Percentiles rank a stretch among this genome's conserved stretches.
Evolutionary conservation across 2,113 vertebrate genomes (phyloP).

Genomic region (Casuarius casuarius): DNA sequence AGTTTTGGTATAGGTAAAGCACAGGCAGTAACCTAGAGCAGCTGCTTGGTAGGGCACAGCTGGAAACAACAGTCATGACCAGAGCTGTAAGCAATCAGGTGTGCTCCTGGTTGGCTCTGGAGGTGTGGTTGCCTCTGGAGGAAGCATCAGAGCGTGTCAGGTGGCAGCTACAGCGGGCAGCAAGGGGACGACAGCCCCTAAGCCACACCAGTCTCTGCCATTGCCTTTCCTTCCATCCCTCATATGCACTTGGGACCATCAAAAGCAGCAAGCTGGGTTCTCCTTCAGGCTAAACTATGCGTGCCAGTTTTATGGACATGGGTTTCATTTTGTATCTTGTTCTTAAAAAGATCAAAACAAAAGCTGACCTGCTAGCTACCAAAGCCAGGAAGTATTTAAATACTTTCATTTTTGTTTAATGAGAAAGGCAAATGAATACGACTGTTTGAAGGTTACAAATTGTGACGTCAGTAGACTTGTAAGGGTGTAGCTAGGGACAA

Average conservation of each 20-base stretch:
- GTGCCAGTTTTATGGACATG: not conserved
- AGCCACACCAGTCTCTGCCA: not conserved
- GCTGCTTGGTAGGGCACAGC: not conserved
- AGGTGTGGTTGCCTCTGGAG: not conserved
- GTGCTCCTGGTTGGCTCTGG: not conserved
- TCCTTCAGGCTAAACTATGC: not conserved
- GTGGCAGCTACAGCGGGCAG: not conserved
- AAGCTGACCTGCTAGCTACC: not conserved
- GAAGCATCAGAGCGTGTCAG: not conserved
- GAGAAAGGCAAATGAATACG: not conserved
- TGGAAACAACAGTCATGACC: not conserved
- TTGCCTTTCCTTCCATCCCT: not conserved
- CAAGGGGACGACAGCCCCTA: not conserved
- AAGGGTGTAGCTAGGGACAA: slow-evolving; percentile 40
- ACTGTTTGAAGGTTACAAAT: slow-evolving; percentile 10
- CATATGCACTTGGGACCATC: not conserved
- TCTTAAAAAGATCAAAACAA: not conserved
- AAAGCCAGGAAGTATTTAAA: not conserved
- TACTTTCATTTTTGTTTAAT: not conserved
- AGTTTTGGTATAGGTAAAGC: not conserved
- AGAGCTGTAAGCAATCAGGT: not conserved
- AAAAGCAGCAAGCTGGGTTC: not conserved
- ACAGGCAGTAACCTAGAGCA: not conserved
- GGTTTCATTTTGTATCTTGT: not conserved
- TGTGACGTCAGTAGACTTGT: not conserved